These are phyloP conservation scores for Medauroidea extradentata DNA, from an alignment of 1,140 invertebrate genomes.

Conservation along the genomic window DNA sequence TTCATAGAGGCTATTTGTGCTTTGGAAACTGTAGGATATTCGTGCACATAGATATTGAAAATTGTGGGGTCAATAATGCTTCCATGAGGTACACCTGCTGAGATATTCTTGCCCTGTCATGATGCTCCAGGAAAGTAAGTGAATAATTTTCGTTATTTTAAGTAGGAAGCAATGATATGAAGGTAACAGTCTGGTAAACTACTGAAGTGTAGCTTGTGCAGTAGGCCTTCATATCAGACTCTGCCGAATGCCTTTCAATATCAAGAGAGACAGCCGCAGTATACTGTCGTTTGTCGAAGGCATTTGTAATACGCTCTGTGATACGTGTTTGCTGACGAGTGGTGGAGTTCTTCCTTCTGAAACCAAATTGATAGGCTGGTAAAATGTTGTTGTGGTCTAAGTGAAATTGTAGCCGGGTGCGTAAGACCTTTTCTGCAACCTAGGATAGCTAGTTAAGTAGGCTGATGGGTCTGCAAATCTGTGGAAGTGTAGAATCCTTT, in stretches of 20 bases:
- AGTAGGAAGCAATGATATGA: not conserved
- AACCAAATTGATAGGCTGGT: conserved; percentile 6
- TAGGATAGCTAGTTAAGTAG: conserved; percentile 1
- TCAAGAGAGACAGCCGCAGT: conserved; percentile 34
- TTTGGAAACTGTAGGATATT: conserved; percentile 1
- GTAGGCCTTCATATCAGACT: conserved; percentile 32
- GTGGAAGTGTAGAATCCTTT: not conserved
- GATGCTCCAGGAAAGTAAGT: not conserved
- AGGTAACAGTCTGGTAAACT: not conserved
- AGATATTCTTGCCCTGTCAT: not conserved
- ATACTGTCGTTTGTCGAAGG: conserved; percentile 28
- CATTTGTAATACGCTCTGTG: conserved; percentile 17
- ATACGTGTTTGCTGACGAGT: conserved; percentile 18
- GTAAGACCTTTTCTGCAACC: not conserved
- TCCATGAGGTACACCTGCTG: conserved; percentile 10
- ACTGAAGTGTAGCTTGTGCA: not conserved
- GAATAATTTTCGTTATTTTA: not conserved
- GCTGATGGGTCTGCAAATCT: conserved; percentile 11
- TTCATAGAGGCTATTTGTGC: conserved; percentile 3
- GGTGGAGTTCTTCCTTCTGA: not conserved
- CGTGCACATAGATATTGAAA: conserved; percentile 17
- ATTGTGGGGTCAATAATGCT: conserved; percentile 12
- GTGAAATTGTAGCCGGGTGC: not conserved
- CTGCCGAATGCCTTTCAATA: conserved; percentile 35
- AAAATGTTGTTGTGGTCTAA: conserved; percentile 6